phyloP scores from a whole-genome alignment of 2,113 vertebrate species.

The Ceyx cyanopectus region DNA sequence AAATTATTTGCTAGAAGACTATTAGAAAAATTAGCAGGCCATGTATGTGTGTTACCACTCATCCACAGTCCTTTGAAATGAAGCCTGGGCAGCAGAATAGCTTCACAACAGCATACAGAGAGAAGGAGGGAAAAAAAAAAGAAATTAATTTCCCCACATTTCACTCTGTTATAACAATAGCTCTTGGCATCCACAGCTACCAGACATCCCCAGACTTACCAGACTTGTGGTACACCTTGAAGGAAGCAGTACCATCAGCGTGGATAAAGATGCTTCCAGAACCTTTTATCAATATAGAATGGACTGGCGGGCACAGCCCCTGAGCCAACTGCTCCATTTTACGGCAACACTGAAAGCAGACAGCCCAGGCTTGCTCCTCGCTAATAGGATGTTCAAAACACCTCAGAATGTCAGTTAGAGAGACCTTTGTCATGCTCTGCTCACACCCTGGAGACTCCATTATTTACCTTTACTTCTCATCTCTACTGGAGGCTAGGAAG shows the following conservation, averaged over 20 bases:
- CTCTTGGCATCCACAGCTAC: neutral
- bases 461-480: neutral
- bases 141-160: neutral
- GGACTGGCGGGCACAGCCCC: neutral
- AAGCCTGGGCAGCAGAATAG: neutral
- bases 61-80: neutral
- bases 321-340: slow-evolving; percentile 21
- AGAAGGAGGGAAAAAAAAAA: too few species aligned
- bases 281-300: slow-evolving; percentile 17
- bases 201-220: slow-evolving; percentile 36
- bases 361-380: slow-evolving; percentile 73
- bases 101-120: neutral
- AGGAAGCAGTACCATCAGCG: slow-evolving; percentile 66
- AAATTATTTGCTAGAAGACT: neutral
- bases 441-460: neutral
- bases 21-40: neutral
- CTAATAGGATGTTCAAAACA: slow-evolving; percentile 66
- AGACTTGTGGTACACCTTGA: slow-evolving; percentile 10
- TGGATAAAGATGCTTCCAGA: slow-evolving; percentile 55
- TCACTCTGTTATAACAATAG: neutral
- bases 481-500: neutral
- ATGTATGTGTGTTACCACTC: neutral
- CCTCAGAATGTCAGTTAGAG: slow-evolving; percentile 58
- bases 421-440: neutral
- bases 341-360: slow-evolving; percentile 71